Conservation (phyloP, 2,797 vertebrate genomes). For the Muscicapa striata region DNA sequence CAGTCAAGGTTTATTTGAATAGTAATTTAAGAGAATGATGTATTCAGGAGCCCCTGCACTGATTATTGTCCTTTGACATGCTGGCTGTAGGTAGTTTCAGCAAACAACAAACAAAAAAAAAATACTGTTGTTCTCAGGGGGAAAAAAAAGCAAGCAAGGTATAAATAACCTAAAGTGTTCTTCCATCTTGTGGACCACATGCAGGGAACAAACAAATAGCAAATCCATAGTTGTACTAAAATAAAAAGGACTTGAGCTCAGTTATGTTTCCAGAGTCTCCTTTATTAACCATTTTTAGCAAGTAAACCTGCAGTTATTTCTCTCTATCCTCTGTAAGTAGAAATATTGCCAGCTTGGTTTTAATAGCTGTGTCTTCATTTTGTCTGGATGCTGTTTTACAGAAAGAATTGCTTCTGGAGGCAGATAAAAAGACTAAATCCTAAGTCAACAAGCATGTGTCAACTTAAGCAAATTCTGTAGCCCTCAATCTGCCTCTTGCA, state of each 20-base stretch:
- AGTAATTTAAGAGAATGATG: not conserved
- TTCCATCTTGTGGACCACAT: not conserved
- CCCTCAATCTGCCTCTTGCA: not conserved
- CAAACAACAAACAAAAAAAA: not conserved
- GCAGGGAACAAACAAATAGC: not conserved
- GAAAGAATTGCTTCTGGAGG: not conserved
- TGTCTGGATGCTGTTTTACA: not conserved
- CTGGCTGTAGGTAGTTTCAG: not conserved
- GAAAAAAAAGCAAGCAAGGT: not conserved
- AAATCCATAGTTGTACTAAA: not conserved
- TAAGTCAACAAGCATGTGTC: not conserved
- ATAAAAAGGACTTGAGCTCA: not conserved
- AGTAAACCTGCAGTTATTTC: not conserved
- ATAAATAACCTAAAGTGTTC: not conserved
- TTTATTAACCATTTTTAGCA: not conserved
- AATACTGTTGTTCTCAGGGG: accelerated
- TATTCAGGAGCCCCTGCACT: not conserved
- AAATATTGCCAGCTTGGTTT: not conserved
- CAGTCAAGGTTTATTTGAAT: not conserved
- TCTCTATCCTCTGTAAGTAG: not conserved
- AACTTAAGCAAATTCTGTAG: not conserved
- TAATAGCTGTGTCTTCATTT: not conserved
- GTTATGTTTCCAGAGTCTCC: not conserved
- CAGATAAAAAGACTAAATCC: not conserved
- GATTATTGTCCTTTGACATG: not conserved